phyloP scores from a whole-genome alignment of 35 echinoderm and acorn worm genomes.

The Amphiura filiformis region DNA sequence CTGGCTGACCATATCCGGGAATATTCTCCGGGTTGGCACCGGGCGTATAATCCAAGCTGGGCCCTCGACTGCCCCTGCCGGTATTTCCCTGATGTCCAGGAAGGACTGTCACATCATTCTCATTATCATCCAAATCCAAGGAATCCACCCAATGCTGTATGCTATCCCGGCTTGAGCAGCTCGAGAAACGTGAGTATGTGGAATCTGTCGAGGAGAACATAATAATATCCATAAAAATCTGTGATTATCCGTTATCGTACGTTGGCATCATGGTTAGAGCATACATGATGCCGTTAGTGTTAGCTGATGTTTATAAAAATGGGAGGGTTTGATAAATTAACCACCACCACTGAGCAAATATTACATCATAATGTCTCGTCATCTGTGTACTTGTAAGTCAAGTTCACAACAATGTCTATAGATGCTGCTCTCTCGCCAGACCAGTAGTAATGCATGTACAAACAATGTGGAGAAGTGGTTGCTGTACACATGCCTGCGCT shows the following conservation, averaged over 20 bases:
- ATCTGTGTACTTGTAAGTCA: no score
- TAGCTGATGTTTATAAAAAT: no score
- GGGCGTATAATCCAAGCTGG: background rate
- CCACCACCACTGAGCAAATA: no score
- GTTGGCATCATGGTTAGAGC: background rate
- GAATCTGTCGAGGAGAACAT: slow-evolving; percentile 35
- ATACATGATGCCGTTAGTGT: no score
- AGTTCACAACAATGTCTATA: no score
- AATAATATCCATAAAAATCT: background rate
- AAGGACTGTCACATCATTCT: slow-evolving; percentile 5
- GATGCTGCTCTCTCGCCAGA: no score
- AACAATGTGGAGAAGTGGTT: no score
- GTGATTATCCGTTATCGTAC: background rate
- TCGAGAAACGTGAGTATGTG: slow-evolving; percentile 47
- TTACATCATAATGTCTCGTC: no score
- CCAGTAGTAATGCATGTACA: no score
- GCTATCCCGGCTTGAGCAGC: slow-evolving; percentile 31
- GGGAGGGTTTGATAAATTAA: no score
- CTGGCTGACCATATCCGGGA: no score
- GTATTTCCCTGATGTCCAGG: background rate
- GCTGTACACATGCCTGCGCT: no score
- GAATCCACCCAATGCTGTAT: slow-evolving; percentile 48
- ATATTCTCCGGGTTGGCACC: background rate
- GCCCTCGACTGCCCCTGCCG: background rate
- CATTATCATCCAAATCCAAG: slow-evolving; percentile 20